Evolutionary conservation across 2,888 invertebrate genomes (phyloP).

Genomic region (Orthonychiurus folsomi): DNA sequence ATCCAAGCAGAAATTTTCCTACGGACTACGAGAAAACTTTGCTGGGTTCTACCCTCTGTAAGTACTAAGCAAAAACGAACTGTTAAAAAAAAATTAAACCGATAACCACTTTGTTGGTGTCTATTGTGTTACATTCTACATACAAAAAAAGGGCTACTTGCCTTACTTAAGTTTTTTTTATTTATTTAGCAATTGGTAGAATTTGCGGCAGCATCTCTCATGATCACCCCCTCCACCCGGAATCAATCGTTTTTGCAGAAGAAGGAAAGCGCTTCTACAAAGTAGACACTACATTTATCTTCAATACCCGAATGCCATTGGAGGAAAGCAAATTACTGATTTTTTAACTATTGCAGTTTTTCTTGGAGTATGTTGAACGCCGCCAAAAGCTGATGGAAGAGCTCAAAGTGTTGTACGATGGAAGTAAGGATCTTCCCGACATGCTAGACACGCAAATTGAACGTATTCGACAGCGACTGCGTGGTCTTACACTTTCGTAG

Average conservation of each 20-base stretch:
- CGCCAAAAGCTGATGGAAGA: constrained; percentile 27
- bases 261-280: constrained; percentile 34
- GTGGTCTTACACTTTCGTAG: background rate
- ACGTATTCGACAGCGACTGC: constrained; percentile 6
- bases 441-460: constrained; percentile 33
- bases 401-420: constrained; percentile 34
- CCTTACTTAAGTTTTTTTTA: no score
- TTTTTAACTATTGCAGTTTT: constrained; percentile 26
- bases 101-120: no score
- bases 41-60: constrained; percentile 31
- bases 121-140: no score
- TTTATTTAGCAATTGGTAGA: constrained; percentile 33
- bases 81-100: no score
- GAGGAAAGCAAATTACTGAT: constrained; percentile 1
- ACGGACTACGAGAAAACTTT: constrained; percentile 35
- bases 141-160: no score
- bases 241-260: constrained; percentile 34
- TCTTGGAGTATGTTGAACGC: constrained; percentile 34
- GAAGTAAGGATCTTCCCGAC: constrained; percentile 37
- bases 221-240: constrained; percentile 37
- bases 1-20: constrained; percentile 32
- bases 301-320: no score
- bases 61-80: no score
- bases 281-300: no score
- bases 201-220: constrained; percentile 37